A percentile compares a stretch with the other conserved stretches of the same genome.
These are phyloP conservation scores for Oreochromis grahami DNA, from an alignment of 2,797 vertebrate genomes.

Conservation along the genomic window DNA sequence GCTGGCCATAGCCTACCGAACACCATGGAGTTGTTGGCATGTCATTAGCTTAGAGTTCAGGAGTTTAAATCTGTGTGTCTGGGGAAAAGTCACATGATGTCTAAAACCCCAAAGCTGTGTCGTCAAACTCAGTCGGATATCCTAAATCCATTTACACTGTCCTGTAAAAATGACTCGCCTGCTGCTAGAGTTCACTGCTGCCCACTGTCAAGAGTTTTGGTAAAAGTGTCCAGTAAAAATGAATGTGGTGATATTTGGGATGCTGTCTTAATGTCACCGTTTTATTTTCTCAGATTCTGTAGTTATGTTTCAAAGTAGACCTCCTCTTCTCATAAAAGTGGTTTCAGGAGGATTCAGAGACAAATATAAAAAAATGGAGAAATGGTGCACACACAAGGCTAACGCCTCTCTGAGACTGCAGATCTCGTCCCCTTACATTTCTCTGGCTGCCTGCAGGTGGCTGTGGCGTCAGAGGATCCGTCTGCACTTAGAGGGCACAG, in stretches of 20 bases:
- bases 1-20: neutral
- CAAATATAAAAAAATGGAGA: neutral
- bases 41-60: neutral
- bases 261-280: neutral
- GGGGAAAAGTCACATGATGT: neutral
- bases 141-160: neutral
- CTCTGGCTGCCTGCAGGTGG: conserved; percentile 76
- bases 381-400: neutral
- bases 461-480: conserved; percentile 94
- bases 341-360: neutral
- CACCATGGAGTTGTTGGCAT: neutral
- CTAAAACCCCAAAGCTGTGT: neutral
- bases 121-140: neutral
- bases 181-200: neutral
- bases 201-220: neutral
- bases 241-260: neutral
- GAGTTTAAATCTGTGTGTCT: conserved; percentile 6
- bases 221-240: neutral
- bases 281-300: neutral
- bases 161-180: neutral
- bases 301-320: neutral
- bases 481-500: conserved; percentile 91
- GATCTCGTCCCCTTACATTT: neutral
- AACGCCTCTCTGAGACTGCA: neutral
- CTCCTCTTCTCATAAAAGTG: neutral